Percentiles rank a stretch among this genome's conserved stretches.
phyloP scores from a whole-genome alignment of 2,113 vertebrate genomes.

The Serilophus lunatus region DNA sequence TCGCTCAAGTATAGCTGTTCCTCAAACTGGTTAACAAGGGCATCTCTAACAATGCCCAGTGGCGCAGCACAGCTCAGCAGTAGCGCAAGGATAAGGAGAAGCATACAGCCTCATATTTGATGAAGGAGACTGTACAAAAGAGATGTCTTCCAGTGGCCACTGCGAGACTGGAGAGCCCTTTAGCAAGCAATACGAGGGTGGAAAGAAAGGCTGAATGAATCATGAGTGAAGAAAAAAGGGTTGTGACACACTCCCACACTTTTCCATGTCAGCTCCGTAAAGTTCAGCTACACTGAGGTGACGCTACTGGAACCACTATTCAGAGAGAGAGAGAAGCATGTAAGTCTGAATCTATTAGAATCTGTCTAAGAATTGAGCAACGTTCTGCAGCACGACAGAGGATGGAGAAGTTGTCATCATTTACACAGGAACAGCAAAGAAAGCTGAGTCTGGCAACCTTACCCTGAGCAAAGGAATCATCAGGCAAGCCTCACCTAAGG shows the following conservation, averaged over 20 bases:
- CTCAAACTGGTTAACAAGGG: background rate
- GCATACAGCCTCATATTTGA: background rate
- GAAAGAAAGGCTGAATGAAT: conserved; percentile 7
- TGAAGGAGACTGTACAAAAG: background rate
- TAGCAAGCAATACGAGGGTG: background rate
- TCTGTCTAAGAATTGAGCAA: background rate
- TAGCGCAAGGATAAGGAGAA: background rate
- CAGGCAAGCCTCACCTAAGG: background rate
- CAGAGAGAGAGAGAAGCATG: background rate
- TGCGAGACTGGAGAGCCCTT: background rate
- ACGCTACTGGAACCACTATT: background rate
- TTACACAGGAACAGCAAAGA: background rate
- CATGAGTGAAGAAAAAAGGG: background rate
- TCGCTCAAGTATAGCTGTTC: background rate
- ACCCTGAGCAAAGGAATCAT: background rate
- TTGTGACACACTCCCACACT: background rate
- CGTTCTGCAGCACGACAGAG: background rate
- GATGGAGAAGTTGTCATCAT: background rate
- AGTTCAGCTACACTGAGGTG: background rate
- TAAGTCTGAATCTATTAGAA: background rate
- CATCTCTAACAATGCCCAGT: background rate
- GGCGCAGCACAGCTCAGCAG: background rate
- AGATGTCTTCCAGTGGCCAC: background rate
- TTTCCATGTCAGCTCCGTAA: conserved; percentile 2
- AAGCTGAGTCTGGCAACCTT: background rate